Conservation (phyloP, 2,888 invertebrate genomes). For the Ennomos quercinarius region DNA sequence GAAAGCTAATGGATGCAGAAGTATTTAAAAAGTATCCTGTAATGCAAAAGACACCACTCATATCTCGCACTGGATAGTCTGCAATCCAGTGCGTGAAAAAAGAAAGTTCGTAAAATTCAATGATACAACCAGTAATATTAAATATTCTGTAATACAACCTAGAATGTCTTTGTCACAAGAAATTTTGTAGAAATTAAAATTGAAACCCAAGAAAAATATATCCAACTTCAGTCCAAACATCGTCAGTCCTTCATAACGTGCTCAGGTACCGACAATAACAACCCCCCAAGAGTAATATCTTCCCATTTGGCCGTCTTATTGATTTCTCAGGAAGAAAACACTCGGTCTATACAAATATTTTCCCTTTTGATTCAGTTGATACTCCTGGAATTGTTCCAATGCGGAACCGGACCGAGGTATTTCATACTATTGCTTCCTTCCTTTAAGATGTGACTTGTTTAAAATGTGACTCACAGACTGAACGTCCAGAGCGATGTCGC, state of each 20-base stretch:
- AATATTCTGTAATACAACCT: too few species aligned
- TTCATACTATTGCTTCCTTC: constrained; percentile 66
- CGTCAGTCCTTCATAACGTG: constrained; percentile 18
- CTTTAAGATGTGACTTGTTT: constrained; percentile 45
- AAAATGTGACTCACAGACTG: constrained; percentile 43
- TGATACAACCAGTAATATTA: too few species aligned
- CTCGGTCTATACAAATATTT: constrained; percentile 58
- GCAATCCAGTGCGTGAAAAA: too few species aligned
- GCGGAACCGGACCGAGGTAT: constrained; percentile 54
- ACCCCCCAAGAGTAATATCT: constrained; percentile 31
- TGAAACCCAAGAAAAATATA: background rate
- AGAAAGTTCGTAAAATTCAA: too few species aligned
- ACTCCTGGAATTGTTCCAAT: constrained; percentile 61
- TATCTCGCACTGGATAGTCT: too few species aligned
- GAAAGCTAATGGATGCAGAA: too few species aligned
- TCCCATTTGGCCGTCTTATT: constrained; percentile 38
- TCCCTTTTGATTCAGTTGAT: constrained; percentile 55
- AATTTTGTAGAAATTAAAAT: too few species aligned
- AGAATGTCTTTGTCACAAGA: too few species aligned
- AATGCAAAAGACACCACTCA: too few species aligned
- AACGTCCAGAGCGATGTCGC: constrained; percentile 21
- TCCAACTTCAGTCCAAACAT: constrained; percentile 6
- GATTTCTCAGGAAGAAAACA: constrained; percentile 47
- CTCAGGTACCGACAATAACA: constrained; percentile 34
- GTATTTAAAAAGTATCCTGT: too few species aligned